phyloP scores from a whole-genome alignment of 2,797 vertebrate species.

The Poliocrania exsul region DNA sequence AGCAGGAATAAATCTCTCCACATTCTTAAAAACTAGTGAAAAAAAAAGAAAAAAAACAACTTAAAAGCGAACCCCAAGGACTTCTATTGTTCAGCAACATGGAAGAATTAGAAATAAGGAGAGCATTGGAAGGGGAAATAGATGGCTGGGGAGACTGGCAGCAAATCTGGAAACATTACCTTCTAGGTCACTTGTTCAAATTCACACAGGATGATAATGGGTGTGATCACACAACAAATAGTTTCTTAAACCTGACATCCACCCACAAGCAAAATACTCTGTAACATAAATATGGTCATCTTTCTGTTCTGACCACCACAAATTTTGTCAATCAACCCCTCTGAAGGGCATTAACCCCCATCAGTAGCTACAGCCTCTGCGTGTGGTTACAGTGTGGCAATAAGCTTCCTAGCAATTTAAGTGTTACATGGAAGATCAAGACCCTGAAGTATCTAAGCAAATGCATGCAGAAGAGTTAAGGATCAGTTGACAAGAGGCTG shows the following conservation, averaged over 20 bases:
- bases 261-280: neutral
- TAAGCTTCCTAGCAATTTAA: neutral
- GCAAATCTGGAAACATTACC: neutral
- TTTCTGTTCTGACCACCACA: neutral
- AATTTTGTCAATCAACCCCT: neutral
- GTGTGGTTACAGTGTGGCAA: accelerated
- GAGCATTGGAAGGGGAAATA: neutral
- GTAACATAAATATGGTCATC: neutral
- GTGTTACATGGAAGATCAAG: neutral
- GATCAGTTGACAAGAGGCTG: neutral
- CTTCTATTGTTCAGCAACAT: neutral
- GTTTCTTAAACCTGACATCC: neutral
- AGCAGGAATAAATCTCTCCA: neutral
- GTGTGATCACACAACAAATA: neutral
- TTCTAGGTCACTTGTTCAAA: neutral
- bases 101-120: neutral
- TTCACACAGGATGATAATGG: neutral
- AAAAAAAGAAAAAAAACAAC: neutral
- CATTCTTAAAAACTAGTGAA: neutral
- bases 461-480: neutral
- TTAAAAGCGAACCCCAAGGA: neutral
- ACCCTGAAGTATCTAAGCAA: neutral
- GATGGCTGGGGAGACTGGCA: neutral
- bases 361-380: neutral
- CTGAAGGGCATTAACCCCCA: neutral